A percentile compares a stretch with the other conserved stretches of the same genome.
Conservation (phyloP, 2,113 vertebrate genomes). For the Sclerurus mexicanus region DNA sequence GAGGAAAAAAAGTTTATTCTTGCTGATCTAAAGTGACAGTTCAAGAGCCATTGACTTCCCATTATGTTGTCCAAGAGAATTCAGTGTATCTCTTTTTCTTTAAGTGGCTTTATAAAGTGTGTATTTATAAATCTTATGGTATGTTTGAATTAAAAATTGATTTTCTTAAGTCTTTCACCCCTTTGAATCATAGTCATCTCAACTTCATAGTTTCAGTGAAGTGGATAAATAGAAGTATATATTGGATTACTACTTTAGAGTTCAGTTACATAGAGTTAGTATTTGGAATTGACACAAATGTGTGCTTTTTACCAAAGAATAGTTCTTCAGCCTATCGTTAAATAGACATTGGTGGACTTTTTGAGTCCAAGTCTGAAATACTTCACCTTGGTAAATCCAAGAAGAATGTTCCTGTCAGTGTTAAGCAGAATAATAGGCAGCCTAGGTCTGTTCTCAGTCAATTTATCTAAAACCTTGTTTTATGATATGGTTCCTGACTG, state of each 20-base stretch:
- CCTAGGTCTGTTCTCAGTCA: background rate
- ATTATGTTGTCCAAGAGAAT: background rate
- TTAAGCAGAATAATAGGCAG: background rate
- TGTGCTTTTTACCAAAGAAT: background rate
- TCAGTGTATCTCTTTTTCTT: background rate
- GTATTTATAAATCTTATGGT: background rate
- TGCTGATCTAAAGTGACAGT: background rate
- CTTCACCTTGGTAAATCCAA: background rate
- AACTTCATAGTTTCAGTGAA: background rate
- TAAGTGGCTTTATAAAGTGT: background rate
- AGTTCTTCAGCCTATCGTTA: background rate
- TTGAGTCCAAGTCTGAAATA: background rate
- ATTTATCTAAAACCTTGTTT: background rate
- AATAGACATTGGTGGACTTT: background rate
- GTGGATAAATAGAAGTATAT: background rate
- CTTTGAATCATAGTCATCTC: background rate
- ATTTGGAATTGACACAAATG: background rate
- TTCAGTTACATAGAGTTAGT: background rate
- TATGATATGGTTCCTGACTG: background rate
- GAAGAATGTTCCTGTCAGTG: background rate
- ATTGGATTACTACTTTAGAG: background rate
- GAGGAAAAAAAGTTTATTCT: background rate
- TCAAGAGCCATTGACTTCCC: background rate
- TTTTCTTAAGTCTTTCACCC: background rate
- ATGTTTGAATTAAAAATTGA: background rate